These are phyloP conservation scores for Vicugna pacos DNA, from an alignment of 2,113 vertebrate species.

Conservation along the genomic window DNA sequence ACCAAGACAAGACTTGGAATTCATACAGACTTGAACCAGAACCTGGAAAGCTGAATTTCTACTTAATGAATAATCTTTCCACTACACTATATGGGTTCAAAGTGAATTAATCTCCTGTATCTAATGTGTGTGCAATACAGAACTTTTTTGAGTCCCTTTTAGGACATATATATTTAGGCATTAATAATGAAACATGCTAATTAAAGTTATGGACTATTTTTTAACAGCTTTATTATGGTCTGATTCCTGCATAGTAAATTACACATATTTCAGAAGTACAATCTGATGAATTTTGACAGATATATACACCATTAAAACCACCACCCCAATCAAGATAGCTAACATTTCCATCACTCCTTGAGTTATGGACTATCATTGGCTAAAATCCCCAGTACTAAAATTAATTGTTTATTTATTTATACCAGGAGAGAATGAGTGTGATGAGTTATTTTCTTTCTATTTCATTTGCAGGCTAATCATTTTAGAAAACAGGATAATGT, in stretches of 20 bases:
- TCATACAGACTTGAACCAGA: neutral
- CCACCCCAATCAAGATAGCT: too few species aligned
- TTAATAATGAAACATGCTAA: neutral
- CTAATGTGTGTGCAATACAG: neutral
- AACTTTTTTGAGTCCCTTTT: slow-evolving; percentile 16
- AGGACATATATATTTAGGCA: neutral
- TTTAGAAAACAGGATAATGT: slow-evolving; percentile 24
- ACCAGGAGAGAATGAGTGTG: neutral
- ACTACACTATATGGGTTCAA: neutral
- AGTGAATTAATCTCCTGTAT: neutral
- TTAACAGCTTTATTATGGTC: too few species aligned
- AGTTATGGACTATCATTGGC: neutral
- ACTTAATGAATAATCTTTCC: neutral
- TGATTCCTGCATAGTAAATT: too few species aligned
- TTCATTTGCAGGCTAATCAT: slow-evolving; percentile 53
- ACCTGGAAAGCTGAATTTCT: neutral
- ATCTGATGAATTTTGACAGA: too few species aligned
- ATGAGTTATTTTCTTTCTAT: neutral
- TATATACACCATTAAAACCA: too few species aligned
- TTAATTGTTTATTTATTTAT: slow-evolving; percentile 46
- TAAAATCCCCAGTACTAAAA: neutral
- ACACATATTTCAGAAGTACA: too few species aligned
- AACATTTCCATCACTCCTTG: too few species aligned
- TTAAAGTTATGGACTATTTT: neutral
- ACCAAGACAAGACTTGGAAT: neutral